A percentile compares a stretch with the other conserved stretches of the same genome.
Evolutionary conservation across 2,797 vertebrate genomes (phyloP).

Genomic region (Eupleurogrammus muticus): DNA sequence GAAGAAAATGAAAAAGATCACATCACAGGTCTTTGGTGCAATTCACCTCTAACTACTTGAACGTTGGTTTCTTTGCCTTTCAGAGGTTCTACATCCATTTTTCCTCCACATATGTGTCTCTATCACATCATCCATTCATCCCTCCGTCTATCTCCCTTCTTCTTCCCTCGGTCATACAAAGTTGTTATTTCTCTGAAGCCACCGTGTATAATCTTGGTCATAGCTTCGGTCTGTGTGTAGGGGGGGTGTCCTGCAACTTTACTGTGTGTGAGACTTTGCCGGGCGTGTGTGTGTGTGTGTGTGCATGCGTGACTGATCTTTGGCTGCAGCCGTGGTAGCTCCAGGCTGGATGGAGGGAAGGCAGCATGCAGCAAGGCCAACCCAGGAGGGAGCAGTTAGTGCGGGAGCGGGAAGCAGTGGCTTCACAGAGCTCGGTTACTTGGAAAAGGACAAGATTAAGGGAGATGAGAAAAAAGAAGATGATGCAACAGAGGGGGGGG

Average conservation of each 20-base stretch:
- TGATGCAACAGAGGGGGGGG: conserved; percentile 29
- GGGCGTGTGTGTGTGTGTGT: conserved; percentile 16
- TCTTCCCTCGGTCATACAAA: conserved; percentile 14
- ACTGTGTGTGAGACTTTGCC: conserved; percentile 4
- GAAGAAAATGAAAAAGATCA: conserved; percentile 2
- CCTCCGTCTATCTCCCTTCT: background rate
- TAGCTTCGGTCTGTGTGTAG: conserved; percentile 19
- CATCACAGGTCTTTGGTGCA: conserved; percentile 12
- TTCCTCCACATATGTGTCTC: no score
- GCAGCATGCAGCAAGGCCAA: conserved; percentile 34
- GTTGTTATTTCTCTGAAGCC: conserved; percentile 43
- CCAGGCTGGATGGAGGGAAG: conserved; percentile 1
- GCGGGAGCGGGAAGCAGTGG: conserved; percentile 19
- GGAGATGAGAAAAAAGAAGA: conserved; percentile 27
- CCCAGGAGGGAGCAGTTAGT: conserved; percentile 47
- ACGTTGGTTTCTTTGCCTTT: conserved; percentile 16
- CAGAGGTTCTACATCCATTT: conserved; percentile 11
- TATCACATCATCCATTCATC: background rate
- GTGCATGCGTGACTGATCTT: conserved; percentile 51
- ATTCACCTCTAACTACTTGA: conserved; percentile 21
- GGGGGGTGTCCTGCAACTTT: conserved; percentile 28
- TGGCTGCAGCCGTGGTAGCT: conserved; percentile 38
- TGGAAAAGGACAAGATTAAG: conserved; percentile 44
- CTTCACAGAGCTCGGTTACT: conserved; percentile 31
- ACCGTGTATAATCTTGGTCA: conserved; percentile 44